Conservation (phyloP, 2,113 vertebrate species). For the Loxodonta africana region DNA sequence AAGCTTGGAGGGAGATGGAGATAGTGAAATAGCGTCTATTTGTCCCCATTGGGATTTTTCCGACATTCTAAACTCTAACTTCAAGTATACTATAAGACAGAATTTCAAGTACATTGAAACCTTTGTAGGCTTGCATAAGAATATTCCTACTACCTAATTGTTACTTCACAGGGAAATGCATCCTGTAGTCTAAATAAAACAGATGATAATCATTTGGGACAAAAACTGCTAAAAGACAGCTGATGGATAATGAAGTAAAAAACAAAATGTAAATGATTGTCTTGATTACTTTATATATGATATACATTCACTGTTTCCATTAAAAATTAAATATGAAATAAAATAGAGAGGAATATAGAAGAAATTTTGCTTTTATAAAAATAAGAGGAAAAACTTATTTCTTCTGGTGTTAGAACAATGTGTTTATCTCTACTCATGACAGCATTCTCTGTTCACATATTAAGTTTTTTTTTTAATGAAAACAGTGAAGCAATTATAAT, state of each 20-base stretch:
- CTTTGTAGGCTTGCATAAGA: neutral
- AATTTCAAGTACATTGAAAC: neutral
- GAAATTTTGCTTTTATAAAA: neutral
- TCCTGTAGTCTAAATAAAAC: conserved; percentile 4
- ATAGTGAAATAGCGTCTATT: neutral
- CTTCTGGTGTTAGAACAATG: conserved; percentile 22
- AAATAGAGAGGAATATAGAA: neutral
- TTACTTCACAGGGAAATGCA: neutral
- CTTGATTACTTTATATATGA: neutral
- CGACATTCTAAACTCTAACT: neutral
- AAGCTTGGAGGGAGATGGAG: neutral
- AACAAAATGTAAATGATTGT: conserved; percentile 45
- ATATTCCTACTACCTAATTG: neutral
- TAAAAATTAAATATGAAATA: neutral
- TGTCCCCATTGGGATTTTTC: neutral
- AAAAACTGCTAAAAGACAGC: neutral
- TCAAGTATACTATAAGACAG: neutral
- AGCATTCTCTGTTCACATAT: conserved; percentile 58
- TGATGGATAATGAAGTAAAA: neutral
- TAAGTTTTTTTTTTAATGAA: conserved; percentile 72
- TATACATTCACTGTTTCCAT: neutral
- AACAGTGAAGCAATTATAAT: conserved; percentile 74
- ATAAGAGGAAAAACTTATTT: neutral
- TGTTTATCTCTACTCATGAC: conserved; percentile 49
- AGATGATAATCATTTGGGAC: neutral